Evolutionary conservation across 1,140 invertebrate species (phyloP), one percentile per base, ranked within the genome.

Genomic region (Drosophila sproati): DNA sequence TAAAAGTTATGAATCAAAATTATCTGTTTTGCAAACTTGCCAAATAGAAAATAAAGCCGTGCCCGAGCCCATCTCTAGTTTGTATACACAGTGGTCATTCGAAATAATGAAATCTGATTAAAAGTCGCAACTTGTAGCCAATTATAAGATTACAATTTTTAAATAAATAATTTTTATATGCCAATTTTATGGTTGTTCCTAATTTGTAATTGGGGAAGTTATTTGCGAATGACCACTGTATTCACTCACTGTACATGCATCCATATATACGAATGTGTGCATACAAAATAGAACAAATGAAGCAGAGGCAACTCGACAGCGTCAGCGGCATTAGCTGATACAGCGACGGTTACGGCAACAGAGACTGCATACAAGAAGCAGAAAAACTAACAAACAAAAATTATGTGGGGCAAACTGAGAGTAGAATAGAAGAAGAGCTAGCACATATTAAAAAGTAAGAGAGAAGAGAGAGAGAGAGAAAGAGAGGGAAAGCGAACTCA

Each of bases 321-420:
- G 61, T 57, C 54, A 37, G 43, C 57, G 57, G 41, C 57, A 60
- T 32, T 60, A 35, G 41, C 31, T 47, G 43, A 34, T 41, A n/a
- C 41, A n/a, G 32, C 28, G 59, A 37, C 56, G 8, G 28, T 43
- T 5, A 37, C 56, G 7, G 35, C 56, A 63, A 54, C 61, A 41
- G 64, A 37, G 50, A 55, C 52, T 55, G 52, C 72, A 69, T 72
- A 20, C 35, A 68, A 86, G 82, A 72, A 85, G 78, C 69, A 81
- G 82, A 85, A 86, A 85, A 85, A 85, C 81, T 78, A 88, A 89
- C 80, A 80, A 89, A 89, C 77, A 88, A 88, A 87, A 83, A 83
- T 80, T 80, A 88, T 88, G 77, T 88, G 77, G 83, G 83, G 77
- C 83, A 88, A 82, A 63, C 74, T 39, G 68, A 54, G 72, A 75